Evolutionary conservation across 2,888 invertebrate genomes (phyloP).

Genomic region (Phoenoteleia sp.): DNA sequence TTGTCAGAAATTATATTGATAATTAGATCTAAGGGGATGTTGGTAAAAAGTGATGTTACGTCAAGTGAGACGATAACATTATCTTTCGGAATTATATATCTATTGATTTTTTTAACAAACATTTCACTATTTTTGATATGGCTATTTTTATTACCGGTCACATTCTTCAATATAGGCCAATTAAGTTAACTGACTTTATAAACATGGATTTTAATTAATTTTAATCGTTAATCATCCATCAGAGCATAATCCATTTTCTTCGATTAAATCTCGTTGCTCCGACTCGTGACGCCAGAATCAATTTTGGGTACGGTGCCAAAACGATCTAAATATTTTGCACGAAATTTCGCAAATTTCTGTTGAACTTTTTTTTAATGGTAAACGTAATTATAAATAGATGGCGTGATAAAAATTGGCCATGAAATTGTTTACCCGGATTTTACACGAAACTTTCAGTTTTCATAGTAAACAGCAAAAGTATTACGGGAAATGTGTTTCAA

Average conservation of each 20-base stretch:
- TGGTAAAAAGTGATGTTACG: too few relatives aligned
- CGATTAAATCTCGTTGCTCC: slow-evolving; percentile 54
- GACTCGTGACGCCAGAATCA: slow-evolving; percentile 13
- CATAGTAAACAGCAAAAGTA: too few relatives aligned
- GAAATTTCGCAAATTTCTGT: slow-evolving; percentile 19
- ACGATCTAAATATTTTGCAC: slow-evolving; percentile 3
- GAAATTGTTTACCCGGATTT: background rate
- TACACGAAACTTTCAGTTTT: too few relatives aligned
- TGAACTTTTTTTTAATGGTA: slow-evolving; percentile 18
- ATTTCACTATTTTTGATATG: too few relatives aligned
- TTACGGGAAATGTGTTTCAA: too few relatives aligned
- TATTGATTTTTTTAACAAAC: too few relatives aligned
- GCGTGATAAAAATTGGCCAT: background rate
- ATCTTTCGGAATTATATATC: too few relatives aligned
- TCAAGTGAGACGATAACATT: too few relatives aligned
- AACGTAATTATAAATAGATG: background rate
- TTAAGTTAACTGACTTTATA: slow-evolving; percentile 8
- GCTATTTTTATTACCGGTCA: too few relatives aligned
- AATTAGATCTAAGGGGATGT: too few relatives aligned
- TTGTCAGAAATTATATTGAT: too few relatives aligned
- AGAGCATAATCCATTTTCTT: slow-evolving; percentile 37
- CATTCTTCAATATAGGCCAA: slow-evolving; percentile 7
- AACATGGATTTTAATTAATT: slow-evolving; percentile 21
- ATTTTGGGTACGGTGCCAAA: slow-evolving; percentile 20
- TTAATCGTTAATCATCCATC: background rate